These are phyloP conservation scores for Drosophila arizonae DNA, from an alignment of 1,140 invertebrate genomes.

Conservation along the genomic window DNA sequence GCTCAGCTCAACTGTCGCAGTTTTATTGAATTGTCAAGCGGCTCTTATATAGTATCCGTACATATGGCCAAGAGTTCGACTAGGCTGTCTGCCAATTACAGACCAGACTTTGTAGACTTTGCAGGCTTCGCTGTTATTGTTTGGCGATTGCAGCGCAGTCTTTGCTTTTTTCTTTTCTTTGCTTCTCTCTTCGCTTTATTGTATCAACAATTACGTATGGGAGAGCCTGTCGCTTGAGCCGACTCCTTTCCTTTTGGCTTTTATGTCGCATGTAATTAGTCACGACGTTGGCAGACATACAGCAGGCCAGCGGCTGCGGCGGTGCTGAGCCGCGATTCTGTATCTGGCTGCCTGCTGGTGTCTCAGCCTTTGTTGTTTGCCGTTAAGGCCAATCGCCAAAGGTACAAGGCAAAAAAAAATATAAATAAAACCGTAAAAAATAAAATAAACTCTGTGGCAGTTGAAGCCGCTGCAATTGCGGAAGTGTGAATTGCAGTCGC, in stretches of 20 bases:
- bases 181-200: constrained; percentile 20
- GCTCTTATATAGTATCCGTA: constrained; percentile 10
- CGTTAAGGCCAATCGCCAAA: constrained; percentile 38
- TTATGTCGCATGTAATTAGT: constrained; percentile 81
- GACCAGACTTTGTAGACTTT: constrained; percentile 20
- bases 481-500: constrained; percentile 71
- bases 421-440: no score
- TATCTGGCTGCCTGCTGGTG: constrained; percentile 34
- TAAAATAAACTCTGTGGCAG: constrained; percentile 6
- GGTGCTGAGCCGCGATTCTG: constrained; percentile 64
- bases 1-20: constrained; percentile 37
- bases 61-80: constrained; percentile 40
- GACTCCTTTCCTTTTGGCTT: constrained; percentile 52
- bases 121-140: constrained; percentile 17
- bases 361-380: constrained; percentile 72
- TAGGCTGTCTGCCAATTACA: constrained; percentile 70
- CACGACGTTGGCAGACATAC: constrained; percentile 79
- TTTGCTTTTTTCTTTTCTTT: constrained; percentile 15
- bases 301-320: constrained; percentile 56
- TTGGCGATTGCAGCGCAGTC: constrained; percentile 46
- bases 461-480: constrained; percentile 47
- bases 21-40: constrained; percentile 69
- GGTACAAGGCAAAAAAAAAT: constrained; percentile 16
- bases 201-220: constrained; percentile 70
- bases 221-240: constrained; percentile 9